Evolutionary conservation across 2,113 vertebrate species (phyloP).

Genomic region (Platichthys stellatus): DNA sequence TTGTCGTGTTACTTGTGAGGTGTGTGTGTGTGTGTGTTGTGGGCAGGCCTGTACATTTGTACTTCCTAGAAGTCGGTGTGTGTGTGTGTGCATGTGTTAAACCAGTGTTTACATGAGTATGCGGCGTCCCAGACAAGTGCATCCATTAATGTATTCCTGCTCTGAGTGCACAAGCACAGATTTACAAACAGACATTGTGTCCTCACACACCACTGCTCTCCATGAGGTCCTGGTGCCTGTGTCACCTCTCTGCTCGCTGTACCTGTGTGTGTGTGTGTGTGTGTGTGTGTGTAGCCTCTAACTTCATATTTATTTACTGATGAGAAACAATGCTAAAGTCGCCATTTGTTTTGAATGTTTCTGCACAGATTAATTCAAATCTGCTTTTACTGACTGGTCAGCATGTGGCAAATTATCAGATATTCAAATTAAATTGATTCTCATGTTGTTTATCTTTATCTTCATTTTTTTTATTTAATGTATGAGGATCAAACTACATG

Average conservation of each 20-base stretch:
- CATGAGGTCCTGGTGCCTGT: slow-evolving; percentile 65
- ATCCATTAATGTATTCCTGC: slow-evolving; percentile 78
- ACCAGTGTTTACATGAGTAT: slow-evolving; percentile 73
- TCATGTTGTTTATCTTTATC: background rate
- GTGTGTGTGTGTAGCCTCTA: slow-evolving; percentile 33
- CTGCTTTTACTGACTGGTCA: background rate
- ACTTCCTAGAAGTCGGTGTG: slow-evolving; percentile 24
- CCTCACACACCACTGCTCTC: slow-evolving; percentile 62
- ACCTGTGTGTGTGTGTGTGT: slow-evolving; percentile 58
- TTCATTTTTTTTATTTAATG: too few species aligned
- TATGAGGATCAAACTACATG: too few species aligned
- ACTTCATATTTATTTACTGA: slow-evolving; percentile 48
- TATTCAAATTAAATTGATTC: background rate
- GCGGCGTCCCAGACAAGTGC: slow-evolving; percentile 71
- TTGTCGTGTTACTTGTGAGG: slow-evolving; percentile 72
- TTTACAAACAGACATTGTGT: slow-evolving; percentile 71
- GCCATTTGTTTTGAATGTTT: background rate
- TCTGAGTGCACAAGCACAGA: slow-evolving; percentile 70
- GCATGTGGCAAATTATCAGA: background rate
- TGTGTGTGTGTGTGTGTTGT: background rate
- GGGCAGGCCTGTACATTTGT: slow-evolving; percentile 56
- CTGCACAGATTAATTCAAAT: background rate
- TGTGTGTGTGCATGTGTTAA: slow-evolving; percentile 23
- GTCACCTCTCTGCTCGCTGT: slow-evolving; percentile 48
- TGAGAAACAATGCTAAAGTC: background rate